phyloP scores from a whole-genome alignment of 2,888 invertebrate genomes.

The Callyntrura guangdongensis region DNA sequence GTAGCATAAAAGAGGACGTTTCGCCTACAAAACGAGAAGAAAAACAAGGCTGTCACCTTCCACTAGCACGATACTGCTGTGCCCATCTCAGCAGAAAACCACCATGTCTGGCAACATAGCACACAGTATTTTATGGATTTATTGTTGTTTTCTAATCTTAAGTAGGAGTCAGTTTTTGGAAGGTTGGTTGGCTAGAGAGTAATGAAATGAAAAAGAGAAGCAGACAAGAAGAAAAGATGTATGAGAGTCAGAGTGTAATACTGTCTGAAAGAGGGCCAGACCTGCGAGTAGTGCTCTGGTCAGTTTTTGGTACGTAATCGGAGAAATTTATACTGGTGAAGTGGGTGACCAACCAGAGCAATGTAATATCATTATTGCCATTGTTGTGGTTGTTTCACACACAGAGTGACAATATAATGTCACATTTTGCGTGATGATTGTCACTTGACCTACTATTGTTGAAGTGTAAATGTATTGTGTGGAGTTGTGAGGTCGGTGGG shows the following conservation, averaged over 20 bases:
- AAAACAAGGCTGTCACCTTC: slow-evolving; percentile 47
- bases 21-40: slow-evolving; percentile 45
- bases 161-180: slow-evolving; percentile 14
- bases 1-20: slow-evolving; percentile 38
- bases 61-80: not conserved
- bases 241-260: not conserved
- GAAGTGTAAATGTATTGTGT: not conserved
- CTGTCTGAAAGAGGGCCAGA: not conserved
- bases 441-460: slow-evolving; percentile 54
- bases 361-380: slow-evolving; percentile 16
- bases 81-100: slow-evolving; percentile 3
- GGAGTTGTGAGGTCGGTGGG: not conserved
- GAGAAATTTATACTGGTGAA: slow-evolving; percentile 59
- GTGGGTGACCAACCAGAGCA: not conserved
- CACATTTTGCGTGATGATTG: slow-evolving; percentile 41
- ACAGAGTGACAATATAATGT: not conserved
- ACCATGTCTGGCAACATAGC: not conserved
- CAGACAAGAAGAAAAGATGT: not conserved
- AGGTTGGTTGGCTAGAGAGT: not conserved
- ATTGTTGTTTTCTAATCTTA: not conserved
- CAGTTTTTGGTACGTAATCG: slow-evolving; percentile 61
- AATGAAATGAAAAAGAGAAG: not conserved
- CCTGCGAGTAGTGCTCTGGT: slow-evolving; percentile 20
- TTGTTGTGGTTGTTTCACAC: slow-evolving; percentile 50
- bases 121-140: not conserved